Base-by-base conservation (phyloP, 2,888 invertebrate genomes). In the Caprella mutica region DNA sequence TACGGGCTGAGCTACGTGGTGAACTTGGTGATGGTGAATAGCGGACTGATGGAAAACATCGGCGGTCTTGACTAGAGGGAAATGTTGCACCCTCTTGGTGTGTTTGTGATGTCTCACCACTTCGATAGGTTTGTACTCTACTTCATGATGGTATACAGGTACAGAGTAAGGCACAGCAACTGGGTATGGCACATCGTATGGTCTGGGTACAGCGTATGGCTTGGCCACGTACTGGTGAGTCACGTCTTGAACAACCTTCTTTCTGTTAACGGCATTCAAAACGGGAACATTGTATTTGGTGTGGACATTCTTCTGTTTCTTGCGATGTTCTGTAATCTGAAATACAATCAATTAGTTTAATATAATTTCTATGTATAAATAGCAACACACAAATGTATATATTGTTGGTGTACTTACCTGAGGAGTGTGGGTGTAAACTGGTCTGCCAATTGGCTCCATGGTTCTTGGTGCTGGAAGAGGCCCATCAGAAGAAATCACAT, bases 181-280 rank as follows among this genome's bases (percentile, higher is more conserved):
- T 3, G 48, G 48, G 29, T 48, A 30, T 3, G 48, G 48, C n/a
- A 48, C 48, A 3, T 27, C 48, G 30, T 48, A 48, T 1, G 48
- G 48, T 21, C 30, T 48, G 27, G 48, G 48, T 3, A 48, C 48
- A 5, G 48, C 48, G 48, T 48, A 48, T 19, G 48, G 48, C 48
- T 48, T 48, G 3, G 48, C 48, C 5, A 48, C 30, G 48, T 48
- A 48, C 23, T 48, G 29, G 48, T 48, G 48, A 30, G 29, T 27
- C 30, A 48, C 48, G 48, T 48, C 48, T 23, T 48, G 48, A 2
- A 48, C 30, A 5, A 48, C 48, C 30, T 48, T 27, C 48, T 48
- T 48, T 21, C 48, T 27, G 48, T 24, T 30, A 19, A 48, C 48
- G 12, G 48, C 29, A 21, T 48, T 23, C n/a, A 19, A 19, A 19